phyloP scores from a whole-genome alignment of 2,888 invertebrate genomes.

The Melieria omissa region DNA sequence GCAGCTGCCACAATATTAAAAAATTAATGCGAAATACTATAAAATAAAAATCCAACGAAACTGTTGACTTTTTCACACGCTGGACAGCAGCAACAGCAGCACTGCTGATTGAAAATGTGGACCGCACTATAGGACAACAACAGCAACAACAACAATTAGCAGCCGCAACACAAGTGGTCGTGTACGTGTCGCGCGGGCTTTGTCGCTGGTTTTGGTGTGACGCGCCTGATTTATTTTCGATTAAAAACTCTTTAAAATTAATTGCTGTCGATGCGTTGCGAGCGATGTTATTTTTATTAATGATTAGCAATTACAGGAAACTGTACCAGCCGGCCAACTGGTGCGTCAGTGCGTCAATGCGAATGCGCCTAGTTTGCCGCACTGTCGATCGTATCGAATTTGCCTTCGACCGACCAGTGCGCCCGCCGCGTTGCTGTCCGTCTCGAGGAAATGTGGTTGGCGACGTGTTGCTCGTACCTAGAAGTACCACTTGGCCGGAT shows the following conservation, averaged over 20 bases:
- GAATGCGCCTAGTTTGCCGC: not conserved
- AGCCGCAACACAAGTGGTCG: not conserved
- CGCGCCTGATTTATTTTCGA: slow-evolving; percentile 43
- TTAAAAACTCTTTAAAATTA: slow-evolving; percentile 46
- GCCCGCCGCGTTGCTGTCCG: not conserved
- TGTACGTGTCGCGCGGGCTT: not conserved
- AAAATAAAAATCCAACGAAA: slow-evolving; percentile 18
- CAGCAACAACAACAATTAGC: not conserved
- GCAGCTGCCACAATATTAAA: not conserved
- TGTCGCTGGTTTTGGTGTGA: slow-evolving; percentile 24
- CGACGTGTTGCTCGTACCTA: not conserved
- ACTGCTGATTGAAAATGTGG: too few species aligned
- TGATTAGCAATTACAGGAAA: not conserved
- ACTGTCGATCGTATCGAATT: not conserved
- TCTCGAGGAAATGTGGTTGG: not conserved
- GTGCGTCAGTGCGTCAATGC: not conserved
- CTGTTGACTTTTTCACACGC: slow-evolving; percentile 36
- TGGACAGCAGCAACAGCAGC: slow-evolving; percentile 1
- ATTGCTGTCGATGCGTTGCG: slow-evolving; percentile 32
- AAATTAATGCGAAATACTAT: slow-evolving; percentile 1
- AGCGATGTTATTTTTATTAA: not conserved
- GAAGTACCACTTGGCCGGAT: not conserved
- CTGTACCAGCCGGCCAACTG: not conserved
- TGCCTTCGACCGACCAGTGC: too few species aligned
- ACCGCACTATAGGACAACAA: too few species aligned